A percentile compares a stretch with the other conserved stretches of the same genome.
Conservation (phyloP, 2,888 invertebrate genomes). For the Chymomyza caudatula region DNA sequence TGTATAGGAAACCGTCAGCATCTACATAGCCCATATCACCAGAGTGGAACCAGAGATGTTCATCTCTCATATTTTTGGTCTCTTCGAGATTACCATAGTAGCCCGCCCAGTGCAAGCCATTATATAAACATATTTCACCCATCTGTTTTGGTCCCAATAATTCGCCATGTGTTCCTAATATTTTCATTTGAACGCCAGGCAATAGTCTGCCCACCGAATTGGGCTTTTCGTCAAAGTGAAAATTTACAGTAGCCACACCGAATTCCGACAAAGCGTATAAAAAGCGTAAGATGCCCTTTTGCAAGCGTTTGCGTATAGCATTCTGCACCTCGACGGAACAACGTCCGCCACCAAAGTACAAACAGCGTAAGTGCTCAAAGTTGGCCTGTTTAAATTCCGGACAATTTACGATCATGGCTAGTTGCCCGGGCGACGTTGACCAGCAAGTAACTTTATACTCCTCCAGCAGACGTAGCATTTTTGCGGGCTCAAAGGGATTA, state of each 20-base stretch:
- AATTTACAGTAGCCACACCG: slow-evolving; percentile 23
- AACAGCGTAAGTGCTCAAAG: slow-evolving; percentile 11
- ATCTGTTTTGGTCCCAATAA: slow-evolving; percentile 40
- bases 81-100: slow-evolving; percentile 58
- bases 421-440: slow-evolving; percentile 30
- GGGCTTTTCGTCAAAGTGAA: slow-evolving; percentile 34
- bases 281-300: slow-evolving; percentile 30
- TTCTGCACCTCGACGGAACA: slow-evolving; percentile 28
- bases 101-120: slow-evolving; percentile 52
- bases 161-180: slow-evolving; percentile 49
- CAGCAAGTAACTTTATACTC: slow-evolving; percentile 33
- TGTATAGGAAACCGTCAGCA: slow-evolving; percentile 52
- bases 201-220: slow-evolving; percentile 49
- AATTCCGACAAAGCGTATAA: slow-evolving; percentile 51
- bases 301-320: slow-evolving; percentile 32
- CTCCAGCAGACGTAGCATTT: slow-evolving; percentile 22
- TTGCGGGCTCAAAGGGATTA: slow-evolving; percentile 27
- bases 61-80: slow-evolving; percentile 40
- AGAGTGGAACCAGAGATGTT: slow-evolving; percentile 60
- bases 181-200: slow-evolving; percentile 44
- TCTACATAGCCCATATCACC: slow-evolving; percentile 73
- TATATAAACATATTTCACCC: slow-evolving; percentile 61
- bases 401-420: slow-evolving; percentile 12
- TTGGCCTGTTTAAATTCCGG: neutral
- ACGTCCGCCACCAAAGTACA: slow-evolving; percentile 30